A percentile compares a stretch with the other conserved stretches of the same genome.
Conservation (phyloP, 1,140 invertebrate genomes). For the Trachymyrmex septentrionalis region DNA sequence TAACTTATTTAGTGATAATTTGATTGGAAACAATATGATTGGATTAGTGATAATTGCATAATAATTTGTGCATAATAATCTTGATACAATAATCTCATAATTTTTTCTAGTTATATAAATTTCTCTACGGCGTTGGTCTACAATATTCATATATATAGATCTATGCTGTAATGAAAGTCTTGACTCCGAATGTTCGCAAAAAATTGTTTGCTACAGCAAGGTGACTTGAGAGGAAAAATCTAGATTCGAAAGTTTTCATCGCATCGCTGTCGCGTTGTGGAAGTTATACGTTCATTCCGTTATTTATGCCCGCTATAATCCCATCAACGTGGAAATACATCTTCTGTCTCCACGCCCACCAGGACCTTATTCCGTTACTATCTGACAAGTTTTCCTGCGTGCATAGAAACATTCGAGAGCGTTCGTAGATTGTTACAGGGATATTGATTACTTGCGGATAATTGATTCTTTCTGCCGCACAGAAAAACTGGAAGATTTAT, state of each 20-base stretch:
- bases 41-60: background rate
- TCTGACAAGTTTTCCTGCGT: slow-evolving; percentile 16
- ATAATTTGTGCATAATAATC: background rate
- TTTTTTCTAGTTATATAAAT: background rate
- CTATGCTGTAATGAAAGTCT: background rate
- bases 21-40: too few relatives aligned
- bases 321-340: slow-evolving; percentile 51
- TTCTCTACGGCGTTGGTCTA: too few relatives aligned
- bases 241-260: slow-evolving; percentile 50
- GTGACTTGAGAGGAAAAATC: background rate
- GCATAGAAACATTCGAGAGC: slow-evolving; percentile 14
- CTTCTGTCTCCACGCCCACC: slow-evolving; percentile 50
- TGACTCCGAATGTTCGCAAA: background rate
- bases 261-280: slow-evolving; percentile 31
- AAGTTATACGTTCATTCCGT: slow-evolving; percentile 45
- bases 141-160: background rate
- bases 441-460: slow-evolving; percentile 37
- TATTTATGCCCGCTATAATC: slow-evolving; percentile 59
- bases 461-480: slow-evolving; percentile 26
- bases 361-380: slow-evolving; percentile 35
- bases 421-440: background rate
- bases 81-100: background rate
- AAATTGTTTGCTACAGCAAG: slow-evolving; percentile 3
- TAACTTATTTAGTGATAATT: background rate
- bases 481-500: slow-evolving; percentile 25